These are phyloP conservation scores for Idaea aversata DNA, from an alignment of 2,888 invertebrate species.

Conservation along the genomic window DNA sequence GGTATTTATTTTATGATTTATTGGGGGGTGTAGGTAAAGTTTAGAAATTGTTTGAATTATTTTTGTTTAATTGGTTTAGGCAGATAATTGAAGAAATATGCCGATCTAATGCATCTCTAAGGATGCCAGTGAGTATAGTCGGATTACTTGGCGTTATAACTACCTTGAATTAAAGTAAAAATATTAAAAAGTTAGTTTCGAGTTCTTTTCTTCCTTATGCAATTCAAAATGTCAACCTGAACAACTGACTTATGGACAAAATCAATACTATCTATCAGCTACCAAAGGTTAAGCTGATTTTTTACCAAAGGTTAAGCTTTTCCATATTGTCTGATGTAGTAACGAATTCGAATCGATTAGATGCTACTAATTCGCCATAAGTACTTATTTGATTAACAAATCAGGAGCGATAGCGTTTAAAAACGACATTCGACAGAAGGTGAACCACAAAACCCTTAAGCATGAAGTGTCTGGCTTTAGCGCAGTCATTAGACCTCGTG, in stretches of 20 bases:
- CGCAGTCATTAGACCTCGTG: slow-evolving; percentile 46
- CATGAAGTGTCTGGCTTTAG: slow-evolving; percentile 10
- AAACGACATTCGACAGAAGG: neutral
- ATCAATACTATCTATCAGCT: too few relatives aligned
- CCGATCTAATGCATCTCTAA: neutral
- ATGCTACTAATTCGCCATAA: neutral
- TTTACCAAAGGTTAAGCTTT: too few relatives aligned
- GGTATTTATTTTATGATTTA: slow-evolving; percentile 55
- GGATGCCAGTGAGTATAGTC: too few relatives aligned
- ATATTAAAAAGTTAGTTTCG: too few relatives aligned
- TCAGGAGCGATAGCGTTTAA: neutral
- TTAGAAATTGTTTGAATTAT: slow-evolving; percentile 5
- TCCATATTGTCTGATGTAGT: too few relatives aligned
- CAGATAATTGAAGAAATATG: neutral
- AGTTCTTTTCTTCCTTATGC: too few relatives aligned
- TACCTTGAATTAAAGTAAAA: too few relatives aligned
- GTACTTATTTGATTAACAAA: neutral
- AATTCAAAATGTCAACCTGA: too few relatives aligned
- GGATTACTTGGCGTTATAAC: too few relatives aligned
- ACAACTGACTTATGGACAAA: too few relatives aligned
- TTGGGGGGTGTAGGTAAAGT: slow-evolving; percentile 27
- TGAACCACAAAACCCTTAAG: neutral
- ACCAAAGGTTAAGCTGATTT: too few relatives aligned
- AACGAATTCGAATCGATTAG: too few relatives aligned
- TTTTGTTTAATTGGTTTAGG: slow-evolving; percentile 5